Base-by-base conservation (phyloP, 2,113 vertebrate species). In the Vanacampus margaritifer region DNA sequence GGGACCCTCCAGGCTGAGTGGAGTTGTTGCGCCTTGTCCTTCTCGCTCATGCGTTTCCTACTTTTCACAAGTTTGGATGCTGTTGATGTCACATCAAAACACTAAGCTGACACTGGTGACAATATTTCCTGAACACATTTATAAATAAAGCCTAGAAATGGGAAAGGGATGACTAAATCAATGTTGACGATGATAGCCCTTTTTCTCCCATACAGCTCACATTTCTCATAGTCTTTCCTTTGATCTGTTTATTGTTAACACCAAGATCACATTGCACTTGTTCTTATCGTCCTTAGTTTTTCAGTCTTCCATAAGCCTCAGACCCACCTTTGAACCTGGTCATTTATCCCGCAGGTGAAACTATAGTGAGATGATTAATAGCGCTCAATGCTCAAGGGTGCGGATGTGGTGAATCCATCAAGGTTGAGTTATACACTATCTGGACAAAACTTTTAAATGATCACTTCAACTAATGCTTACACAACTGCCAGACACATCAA, bases 1-100 rank as follows among this genome's bases (percentile, higher is more conserved):
- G 85, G 88, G 89, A 87, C 76, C 84, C 85, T 83, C 75, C 72
- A 78, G 88, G 90, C 82, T 76, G 75, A 75, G 60, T 76, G 75
- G 71, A 83, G 75, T 84, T 84, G 76, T 84, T 84, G 26, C 76
- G 69, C 80, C 87, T 89, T 89, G 83, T 88, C 83, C 72, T 85
- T 68, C 71, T 64, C 72, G 73, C 75, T 81, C 74, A 89, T 76
- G 72, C 79, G 67, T 76, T 82, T 79, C 69, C 65, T 71, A 53
- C 83, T 80, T 85, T 67, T 86, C 69, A 80, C 64, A 84, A 82
- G 81, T 72, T 81, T 69, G 68, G 83, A 75, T 81, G 67, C 69
- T 75, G 71, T 79, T 63, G 80, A 75, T 67, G 37, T 63, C 57
- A 80, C 72, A 70, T 72, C 73, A 81, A 86, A 87, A 87, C 74